Evolutionary conservation across 2,888 invertebrate genomes (phyloP).

Genomic region (Hirtodrosophila histrioides): DNA sequence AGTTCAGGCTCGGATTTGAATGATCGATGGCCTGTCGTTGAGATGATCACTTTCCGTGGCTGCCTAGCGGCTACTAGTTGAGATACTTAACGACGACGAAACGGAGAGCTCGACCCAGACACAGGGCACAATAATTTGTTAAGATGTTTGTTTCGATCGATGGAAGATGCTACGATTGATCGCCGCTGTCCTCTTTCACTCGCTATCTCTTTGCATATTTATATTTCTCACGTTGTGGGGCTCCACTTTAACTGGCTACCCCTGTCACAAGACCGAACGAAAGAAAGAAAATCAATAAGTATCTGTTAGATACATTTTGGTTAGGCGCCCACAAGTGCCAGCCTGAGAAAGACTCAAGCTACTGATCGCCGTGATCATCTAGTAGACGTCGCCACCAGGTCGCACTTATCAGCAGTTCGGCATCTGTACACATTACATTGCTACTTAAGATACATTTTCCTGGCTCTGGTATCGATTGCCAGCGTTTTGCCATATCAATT

Average conservation of each 20-base stretch:
- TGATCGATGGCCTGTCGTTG: constrained; percentile 80
- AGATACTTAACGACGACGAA: constrained; percentile 69
- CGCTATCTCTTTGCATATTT: constrained; percentile 51
- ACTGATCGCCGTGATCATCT: constrained; percentile 56
- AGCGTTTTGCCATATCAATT: constrained; percentile 69
- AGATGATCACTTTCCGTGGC: constrained; percentile 79
- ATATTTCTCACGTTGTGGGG: constrained; percentile 70
- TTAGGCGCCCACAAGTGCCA: constrained; percentile 61
- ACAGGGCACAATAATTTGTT: constrained; percentile 70
- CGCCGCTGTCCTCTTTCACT: constrained; percentile 41
- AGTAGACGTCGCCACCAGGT: constrained; percentile 53
- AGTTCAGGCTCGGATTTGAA: constrained; percentile 42
- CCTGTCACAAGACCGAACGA: constrained; percentile 55
- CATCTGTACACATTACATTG: constrained; percentile 73
- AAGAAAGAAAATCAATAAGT: constrained; percentile 34
- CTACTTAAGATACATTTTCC: constrained; percentile 76
- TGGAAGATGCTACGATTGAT: constrained; percentile 34
- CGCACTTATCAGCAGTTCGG: constrained; percentile 66
- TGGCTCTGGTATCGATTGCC: constrained; percentile 54
- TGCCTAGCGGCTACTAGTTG: constrained; percentile 81
- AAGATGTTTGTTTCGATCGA: constrained; percentile 69
- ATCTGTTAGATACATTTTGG: constrained; percentile 50
- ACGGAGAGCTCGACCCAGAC: constrained; percentile 19
- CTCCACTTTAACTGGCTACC: constrained; percentile 41
- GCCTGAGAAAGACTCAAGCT: constrained; percentile 32